Base-by-base conservation (phyloP, 2,888 invertebrate species). In the Nowickia ferox region DNA sequence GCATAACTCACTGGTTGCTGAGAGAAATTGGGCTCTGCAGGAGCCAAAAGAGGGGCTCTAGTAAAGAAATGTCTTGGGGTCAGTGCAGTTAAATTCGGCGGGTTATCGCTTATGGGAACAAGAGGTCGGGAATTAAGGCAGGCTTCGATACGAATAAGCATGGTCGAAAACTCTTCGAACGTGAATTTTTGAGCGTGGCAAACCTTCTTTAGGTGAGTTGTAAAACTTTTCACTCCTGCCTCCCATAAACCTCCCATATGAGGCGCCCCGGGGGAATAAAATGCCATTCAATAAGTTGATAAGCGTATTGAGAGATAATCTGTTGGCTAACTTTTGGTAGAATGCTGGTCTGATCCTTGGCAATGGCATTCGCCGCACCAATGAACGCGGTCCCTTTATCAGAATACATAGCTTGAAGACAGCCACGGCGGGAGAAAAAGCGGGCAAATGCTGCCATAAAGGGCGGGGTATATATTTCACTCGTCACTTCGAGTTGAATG, bases 401-500 rank as follows among this genome's bases (percentile, higher is more conserved):
- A 1, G 66, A 72, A 40, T 59, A 80, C 1, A 80, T 40, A 13
- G 40, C 40, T 1, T 38, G 15, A 13, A 68, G 77, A 11, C 61
- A 55, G 0, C 87, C 79, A 30, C 85, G 79, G 17, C 87, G 78
- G 2, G 85, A 77, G 10, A 84, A n/a, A 63, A 53, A 87, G 11
- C 87, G 42, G 2, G 77, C 46, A 10, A 84, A 68, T 1, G 81
- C 84, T 11, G 84, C 87, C 2, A 87, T 17, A 30, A 87, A 86
- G 1, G 83, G 65, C 30, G 68, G 40, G 11, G 71, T 86, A 1
- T 84, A 84, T 2, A 86, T 65, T 11, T 77, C 72, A 30, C 71
- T 76, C 6, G 80, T 72, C 1, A 30, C 40, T 48, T 80, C 80
- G 1, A 83, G 38, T 1, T 66, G 48, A 9, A 66, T 66, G 3